Percentiles rank a stretch among this genome's conserved stretches.
These are phyloP conservation scores for Aphelenchoides besseyi DNA, from an alignment of 1,140 invertebrate species.

Conservation along the genomic window DNA sequence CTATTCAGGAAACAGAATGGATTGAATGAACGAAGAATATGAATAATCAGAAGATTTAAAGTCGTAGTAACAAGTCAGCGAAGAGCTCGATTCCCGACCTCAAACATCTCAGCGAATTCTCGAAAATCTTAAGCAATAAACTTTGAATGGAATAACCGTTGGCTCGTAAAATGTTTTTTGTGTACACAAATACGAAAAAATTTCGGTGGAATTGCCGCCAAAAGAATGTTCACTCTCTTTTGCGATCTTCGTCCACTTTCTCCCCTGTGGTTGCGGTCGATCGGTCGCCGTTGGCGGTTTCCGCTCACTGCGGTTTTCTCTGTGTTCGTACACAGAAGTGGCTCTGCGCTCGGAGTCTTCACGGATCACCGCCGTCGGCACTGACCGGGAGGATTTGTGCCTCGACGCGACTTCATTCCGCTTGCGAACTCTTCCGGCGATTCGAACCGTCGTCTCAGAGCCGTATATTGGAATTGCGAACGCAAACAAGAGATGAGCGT, in stretches of 20 bases:
- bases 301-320: background rate
- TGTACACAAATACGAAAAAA: too few relatives aligned
- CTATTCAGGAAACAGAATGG: too few relatives aligned
- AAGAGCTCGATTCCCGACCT: too few relatives aligned
- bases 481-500: too few relatives aligned
- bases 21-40: too few relatives aligned
- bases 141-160: too few relatives aligned
- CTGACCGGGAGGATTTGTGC: background rate
- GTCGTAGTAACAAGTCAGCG: too few relatives aligned
- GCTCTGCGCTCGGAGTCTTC: background rate
- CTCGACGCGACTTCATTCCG: background rate
- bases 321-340: background rate
- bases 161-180: too few relatives aligned
- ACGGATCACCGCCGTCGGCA: background rate
- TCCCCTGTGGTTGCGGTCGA: background rate
- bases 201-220: too few relatives aligned
- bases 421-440: slow-evolving; percentile 1
- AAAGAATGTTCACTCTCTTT: background rate
- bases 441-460: background rate
- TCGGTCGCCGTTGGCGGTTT: background rate
- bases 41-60: too few relatives aligned
- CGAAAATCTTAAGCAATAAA: too few relatives aligned
- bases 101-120: too few relatives aligned
- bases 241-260: background rate
- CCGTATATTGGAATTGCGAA: background rate